Base-by-base conservation (phyloP, 2,797 vertebrate genomes). In the Spondyliosoma cantharus region DNA sequence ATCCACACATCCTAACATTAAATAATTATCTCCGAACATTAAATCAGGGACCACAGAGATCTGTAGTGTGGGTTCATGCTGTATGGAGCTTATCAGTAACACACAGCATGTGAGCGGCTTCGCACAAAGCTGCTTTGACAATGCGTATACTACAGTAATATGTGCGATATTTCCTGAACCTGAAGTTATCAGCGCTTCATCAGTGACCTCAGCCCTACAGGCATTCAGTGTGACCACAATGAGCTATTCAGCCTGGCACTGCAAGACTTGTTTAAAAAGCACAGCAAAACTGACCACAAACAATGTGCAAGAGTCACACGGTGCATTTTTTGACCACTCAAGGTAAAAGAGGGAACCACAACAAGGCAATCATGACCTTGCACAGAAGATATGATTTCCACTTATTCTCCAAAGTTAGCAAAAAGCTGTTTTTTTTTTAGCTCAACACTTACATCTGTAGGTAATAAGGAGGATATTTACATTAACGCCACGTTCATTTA, bases 131-230 rank as follows among this genome's bases (percentile, higher is more conserved):
- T n/a, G 56, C 70, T 68, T 25, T 61, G 49, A 89, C 63, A 75
- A 74, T 48, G 75, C 2, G 52, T 4, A 78, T 88, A 88, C 54
- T 64, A 53, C 48, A 25, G 20, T 60, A 67, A 78, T 59, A 9
- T 32, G 43, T 7, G 49, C 1, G 50, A 82, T 73, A 86, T 71
- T 90, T 90, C 87, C 87, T 84, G 87, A 76, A 72, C 29, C 62
- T 61, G 67, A 72, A 79, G 42, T 80, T 87, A 90, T 92, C 84
- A 3, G 58, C 12, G 75, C 74, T 83, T 68, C 79, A 86, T 90
- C 87, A 37, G 84, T 88, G 86, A 83, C 76, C 85, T 90, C 74
- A 75, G 78, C 71, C 63, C 66, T 29, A 25, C 25, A 62, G 78
- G 70, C 56, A n/a, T 16, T 59, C 43, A 16, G 56, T 66, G 65